A percentile compares a stretch with the other conserved stretches of the same genome.
These are phyloP conservation scores for Gila robusta DNA, from an alignment of 2,797 vertebrate genomes.

Conservation along the genomic window DNA sequence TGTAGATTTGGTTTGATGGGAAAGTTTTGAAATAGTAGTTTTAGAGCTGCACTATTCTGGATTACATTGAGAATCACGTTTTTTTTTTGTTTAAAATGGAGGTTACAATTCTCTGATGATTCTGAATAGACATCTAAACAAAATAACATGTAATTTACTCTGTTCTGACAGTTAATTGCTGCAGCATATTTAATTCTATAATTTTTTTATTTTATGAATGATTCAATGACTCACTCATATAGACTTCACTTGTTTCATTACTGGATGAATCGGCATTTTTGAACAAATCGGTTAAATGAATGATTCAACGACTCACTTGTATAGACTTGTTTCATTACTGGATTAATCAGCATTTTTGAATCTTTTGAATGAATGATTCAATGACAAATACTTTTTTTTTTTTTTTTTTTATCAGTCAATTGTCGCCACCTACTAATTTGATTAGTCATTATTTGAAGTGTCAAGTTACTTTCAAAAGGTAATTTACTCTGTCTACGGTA, in stretches of 20 bases:
- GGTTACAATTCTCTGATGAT: background rate
- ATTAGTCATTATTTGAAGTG: too few relatives aligned
- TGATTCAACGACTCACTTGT: background rate
- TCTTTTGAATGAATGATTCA: background rate
- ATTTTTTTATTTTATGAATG: background rate
- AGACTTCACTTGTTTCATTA: background rate
- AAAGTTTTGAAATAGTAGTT: background rate
- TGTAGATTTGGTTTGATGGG: background rate
- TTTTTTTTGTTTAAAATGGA: background rate
- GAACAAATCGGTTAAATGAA: background rate
- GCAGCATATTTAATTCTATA: background rate
- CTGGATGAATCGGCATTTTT: background rate
- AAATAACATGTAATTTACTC: background rate
- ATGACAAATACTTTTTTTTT: too few relatives aligned
- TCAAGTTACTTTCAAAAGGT: too few relatives aligned
- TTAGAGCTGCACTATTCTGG: background rate
- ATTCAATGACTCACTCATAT: background rate
- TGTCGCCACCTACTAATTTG: background rate
- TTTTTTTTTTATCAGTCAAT: background rate
- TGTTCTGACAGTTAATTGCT: background rate
- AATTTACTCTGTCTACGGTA: too few relatives aligned
- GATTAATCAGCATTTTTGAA: background rate
- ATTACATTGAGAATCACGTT: background rate
- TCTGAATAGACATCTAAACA: background rate
- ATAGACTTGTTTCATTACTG: background rate